Evolutionary conservation across 2,888 invertebrate genomes (phyloP).

Genomic region (Tromatobia lineatoria): DNA sequence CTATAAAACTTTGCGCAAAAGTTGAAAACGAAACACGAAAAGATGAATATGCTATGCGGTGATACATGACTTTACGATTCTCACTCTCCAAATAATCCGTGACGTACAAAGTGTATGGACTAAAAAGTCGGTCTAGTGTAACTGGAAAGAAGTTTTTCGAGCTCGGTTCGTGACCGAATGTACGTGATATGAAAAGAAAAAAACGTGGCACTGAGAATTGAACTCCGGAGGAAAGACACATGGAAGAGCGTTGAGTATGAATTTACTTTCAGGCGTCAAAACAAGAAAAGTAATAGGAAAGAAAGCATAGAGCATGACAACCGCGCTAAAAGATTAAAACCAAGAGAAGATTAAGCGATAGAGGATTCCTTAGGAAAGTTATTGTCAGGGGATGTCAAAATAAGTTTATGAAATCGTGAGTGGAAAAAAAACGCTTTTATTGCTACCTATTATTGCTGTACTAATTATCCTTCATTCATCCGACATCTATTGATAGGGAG

Average conservation of each 20-base stretch:
- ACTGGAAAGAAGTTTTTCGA: conserved; percentile 2
- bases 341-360: background rate
- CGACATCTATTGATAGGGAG: background rate
- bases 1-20: background rate
- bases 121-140: background rate
- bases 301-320: background rate
- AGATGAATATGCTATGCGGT: conserved; percentile 24
- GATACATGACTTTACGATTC: background rate
- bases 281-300: conserved; percentile 15
- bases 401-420: background rate
- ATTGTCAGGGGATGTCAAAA: conserved; percentile 10
- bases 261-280: conserved; percentile 26
- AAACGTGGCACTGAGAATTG: background rate
- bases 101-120: background rate
- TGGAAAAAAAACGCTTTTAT: conserved; percentile 1
- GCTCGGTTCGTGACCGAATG: background rate
- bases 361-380: background rate
- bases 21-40: conserved; percentile 9
- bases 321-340: conserved; percentile 22
- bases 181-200: conserved; percentile 36
- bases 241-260: background rate
- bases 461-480: conserved; percentile 2
- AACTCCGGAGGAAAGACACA: conserved; percentile 25
- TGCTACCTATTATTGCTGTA: background rate
- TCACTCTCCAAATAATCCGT: conserved; percentile 10